A percentile compares a stretch with the other conserved stretches of the same genome.
Conservation (phyloP, 1,140 invertebrate genomes). For the Drosophila ironensis region DNA sequence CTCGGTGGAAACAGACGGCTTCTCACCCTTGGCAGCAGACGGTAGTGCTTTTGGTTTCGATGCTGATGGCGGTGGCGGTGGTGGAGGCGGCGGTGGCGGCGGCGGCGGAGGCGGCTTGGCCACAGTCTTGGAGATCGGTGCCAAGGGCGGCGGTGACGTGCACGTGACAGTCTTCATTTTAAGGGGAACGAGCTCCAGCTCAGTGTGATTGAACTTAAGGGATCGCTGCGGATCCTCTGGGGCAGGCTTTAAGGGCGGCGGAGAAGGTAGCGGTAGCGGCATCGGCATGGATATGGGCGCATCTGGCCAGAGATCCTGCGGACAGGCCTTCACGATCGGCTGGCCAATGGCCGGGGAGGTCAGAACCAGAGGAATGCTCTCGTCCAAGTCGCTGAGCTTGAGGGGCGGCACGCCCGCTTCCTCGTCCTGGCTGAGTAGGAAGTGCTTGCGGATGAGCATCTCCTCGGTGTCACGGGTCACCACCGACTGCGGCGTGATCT, state of each 20-base stretch:
- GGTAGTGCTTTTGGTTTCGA: background rate
- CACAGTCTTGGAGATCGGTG: conserved; percentile 38
- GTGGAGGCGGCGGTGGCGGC: background rate
- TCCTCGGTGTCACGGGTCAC: conserved; percentile 60
- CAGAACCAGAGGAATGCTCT: conserved; percentile 51
- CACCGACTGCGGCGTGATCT: conserved; percentile 55
- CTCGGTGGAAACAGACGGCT: conserved; percentile 11
- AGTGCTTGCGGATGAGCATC: conserved; percentile 73
- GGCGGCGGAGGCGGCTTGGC: background rate
- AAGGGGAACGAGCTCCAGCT: background rate
- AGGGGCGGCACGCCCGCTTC: conserved; percentile 55
- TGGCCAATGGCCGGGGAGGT: conserved; percentile 16
- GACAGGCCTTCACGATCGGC: conserved; percentile 2
- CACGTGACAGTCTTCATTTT: conserved; percentile 9
- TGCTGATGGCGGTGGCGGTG: background rate
- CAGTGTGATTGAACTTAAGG: background rate
- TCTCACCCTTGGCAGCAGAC: too few relatives aligned
- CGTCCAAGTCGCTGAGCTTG: conserved; percentile 59
- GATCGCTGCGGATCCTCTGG: conserved; percentile 2
- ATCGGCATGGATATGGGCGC: too few relatives aligned
- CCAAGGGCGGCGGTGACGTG: conserved; percentile 48
- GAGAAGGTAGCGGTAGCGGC: background rate
- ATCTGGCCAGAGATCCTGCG: background rate
- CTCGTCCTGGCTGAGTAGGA: conserved; percentile 61
- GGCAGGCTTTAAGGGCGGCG: background rate